These are phyloP conservation scores for Corythoichthys haematopterus DNA, from an alignment of 2,113 vertebrate species.

Conservation along the genomic window DNA sequence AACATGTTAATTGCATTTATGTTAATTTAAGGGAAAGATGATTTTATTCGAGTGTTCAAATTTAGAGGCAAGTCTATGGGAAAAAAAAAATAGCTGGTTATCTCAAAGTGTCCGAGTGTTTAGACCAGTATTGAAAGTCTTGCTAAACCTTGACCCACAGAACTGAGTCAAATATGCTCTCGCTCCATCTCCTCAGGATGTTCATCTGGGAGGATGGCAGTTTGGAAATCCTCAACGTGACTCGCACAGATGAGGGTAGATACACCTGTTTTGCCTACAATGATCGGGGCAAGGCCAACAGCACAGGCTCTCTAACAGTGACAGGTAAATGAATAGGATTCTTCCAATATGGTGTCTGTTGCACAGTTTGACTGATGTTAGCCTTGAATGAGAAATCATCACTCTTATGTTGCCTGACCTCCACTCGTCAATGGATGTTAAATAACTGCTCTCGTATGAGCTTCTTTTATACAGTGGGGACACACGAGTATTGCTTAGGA, in stretches of 20 bases:
- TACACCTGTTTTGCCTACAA: slow-evolving; percentile 97
- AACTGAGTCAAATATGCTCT: background rate
- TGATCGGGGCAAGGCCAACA: slow-evolving; percentile 88
- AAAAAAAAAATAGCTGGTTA: too few relatives aligned
- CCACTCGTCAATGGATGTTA: slow-evolving; percentile 29
- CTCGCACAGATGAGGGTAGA: slow-evolving; percentile 81
- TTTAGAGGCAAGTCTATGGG: too few relatives aligned
- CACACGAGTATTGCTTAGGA: slow-evolving; percentile 4
- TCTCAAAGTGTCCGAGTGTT: background rate
- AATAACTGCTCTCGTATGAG: slow-evolving; percentile 21
- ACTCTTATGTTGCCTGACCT: slow-evolving; percentile 20
- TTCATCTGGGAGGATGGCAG: slow-evolving; percentile 91
- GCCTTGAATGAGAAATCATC: slow-evolving; percentile 20
- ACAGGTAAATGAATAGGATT: slow-evolving; percentile 71
- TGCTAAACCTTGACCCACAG: background rate
- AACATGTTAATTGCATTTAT: too few relatives aligned
- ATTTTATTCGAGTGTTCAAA: too few relatives aligned
- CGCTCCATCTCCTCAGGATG: slow-evolving; percentile 67
- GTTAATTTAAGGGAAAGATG: too few relatives aligned
- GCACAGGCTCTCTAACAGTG: slow-evolving; percentile 81
- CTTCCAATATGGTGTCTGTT: slow-evolving; percentile 2
- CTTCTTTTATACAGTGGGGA: slow-evolving; percentile 21
- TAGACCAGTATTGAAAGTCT: background rate
- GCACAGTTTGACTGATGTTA: slow-evolving; percentile 15
- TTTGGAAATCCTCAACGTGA: slow-evolving; percentile 89